Evolutionary conservation across 2,113 vertebrate genomes (phyloP), one percentile per base, ranked within the genome.

Genomic region (Sylvietta virens): DNA sequence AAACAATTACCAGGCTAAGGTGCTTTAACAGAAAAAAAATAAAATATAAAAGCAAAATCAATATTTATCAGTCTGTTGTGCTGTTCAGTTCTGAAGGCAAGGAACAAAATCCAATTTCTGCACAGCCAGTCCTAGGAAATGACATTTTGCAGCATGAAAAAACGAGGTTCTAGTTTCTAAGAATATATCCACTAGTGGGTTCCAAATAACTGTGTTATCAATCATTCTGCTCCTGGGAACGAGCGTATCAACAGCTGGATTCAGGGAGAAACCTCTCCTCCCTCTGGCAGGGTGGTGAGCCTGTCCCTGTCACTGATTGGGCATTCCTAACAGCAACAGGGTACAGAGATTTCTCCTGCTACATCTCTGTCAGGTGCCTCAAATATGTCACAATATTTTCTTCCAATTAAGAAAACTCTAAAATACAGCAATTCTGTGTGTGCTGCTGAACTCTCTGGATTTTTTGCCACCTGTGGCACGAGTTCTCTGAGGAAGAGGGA

Each of bases 191-290:
- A 85, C 66, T 27, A 44, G 87, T 50, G 54, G 62, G 50, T 81
- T 95, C 87, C 87, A 90, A 70, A 89, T 86, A 92, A 85, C 91
- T 51, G 70, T 79, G 89, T 84, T 92, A 97, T 94, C 94, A 91
- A 79, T 94, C 91, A 95, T 58, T 27, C 60, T 85, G 66, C 70
- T 94, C 45, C 78, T 81, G 87, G 89, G 73, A 92, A 85, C 15
- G 61, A 89, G 35, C 1, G 0, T 27, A 85, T 45, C 37, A 91
- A 88, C 93, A 89, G 84, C 90, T 91, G 87, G 87, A 72, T 84
- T 61, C 61, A 33, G 84, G 58, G 33, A 90, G 78, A 85, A 82
- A 51, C 30, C 50, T 64, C 70, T 40, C 44, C 67, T 50, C 64
- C 54, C 64, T n/a, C 13, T 8, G 42, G 83, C 54, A 70, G 79